A percentile compares a stretch with the other conserved stretches of the same genome.
These are phyloP conservation scores for Spilogale gracilis DNA, from an alignment of 2,113 vertebrate genomes.

Conservation along the genomic window DNA sequence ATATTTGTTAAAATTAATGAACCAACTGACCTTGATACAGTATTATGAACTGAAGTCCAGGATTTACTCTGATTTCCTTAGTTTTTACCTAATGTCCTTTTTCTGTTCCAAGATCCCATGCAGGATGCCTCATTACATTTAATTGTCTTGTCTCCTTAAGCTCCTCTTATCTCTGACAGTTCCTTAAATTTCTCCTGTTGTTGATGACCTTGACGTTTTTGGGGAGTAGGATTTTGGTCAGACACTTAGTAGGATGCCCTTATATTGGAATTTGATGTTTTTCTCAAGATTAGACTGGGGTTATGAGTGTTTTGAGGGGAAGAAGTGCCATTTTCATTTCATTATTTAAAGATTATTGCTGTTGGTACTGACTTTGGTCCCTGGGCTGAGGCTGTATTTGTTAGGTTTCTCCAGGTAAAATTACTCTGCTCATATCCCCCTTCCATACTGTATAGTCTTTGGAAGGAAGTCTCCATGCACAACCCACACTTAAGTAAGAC, in stretches of 20 bases:
- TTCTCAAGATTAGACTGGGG: background rate
- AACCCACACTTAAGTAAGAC: background rate
- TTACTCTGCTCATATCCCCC: background rate
- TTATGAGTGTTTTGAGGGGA: background rate
- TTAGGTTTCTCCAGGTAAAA: background rate
- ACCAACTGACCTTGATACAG: background rate
- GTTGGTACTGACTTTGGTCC: background rate
- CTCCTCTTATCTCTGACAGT: background rate
- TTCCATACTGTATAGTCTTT: background rate
- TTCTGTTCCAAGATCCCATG: background rate
- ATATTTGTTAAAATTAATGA: slow-evolving; percentile 29
- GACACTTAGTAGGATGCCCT: background rate
- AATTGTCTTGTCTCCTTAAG: background rate
- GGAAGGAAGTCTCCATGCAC: background rate
- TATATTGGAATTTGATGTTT: background rate
- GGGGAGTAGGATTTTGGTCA: background rate
- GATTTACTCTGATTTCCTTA: slow-evolving; percentile 33
- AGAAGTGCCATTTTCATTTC: background rate
- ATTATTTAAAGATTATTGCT: background rate
- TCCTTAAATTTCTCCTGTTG: background rate
- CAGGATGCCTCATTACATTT: background rate
- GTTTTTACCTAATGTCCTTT: background rate
- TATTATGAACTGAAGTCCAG: background rate
- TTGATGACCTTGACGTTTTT: background rate
- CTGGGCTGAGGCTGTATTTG: background rate